phyloP scores from a whole-genome alignment of 2,113 vertebrate species.

The Actenoides lindsayi region DNA sequence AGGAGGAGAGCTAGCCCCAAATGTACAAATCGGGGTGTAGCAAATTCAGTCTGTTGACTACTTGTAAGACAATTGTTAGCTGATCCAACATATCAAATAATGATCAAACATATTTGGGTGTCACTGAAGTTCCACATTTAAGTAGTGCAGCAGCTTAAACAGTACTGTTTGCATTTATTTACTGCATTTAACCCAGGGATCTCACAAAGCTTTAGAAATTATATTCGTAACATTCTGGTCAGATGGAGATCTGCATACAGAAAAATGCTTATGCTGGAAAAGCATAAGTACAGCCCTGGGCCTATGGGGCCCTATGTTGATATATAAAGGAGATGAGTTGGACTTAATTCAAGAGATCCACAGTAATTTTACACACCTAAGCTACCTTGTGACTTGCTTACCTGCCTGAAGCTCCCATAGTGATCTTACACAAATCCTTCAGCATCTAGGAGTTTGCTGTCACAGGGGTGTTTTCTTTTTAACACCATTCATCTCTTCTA shows the following conservation, averaged over 20 bases:
- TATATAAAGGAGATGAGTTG: constrained; percentile 42
- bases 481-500: not conserved
- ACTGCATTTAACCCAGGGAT: not conserved
- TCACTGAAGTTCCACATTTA: not conserved
- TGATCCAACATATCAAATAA: not conserved
- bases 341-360: constrained; percentile 42
- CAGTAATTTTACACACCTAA: constrained; percentile 44
- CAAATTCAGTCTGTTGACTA: constrained; percentile 13
- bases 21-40: not conserved
- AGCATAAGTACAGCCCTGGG: constrained; percentile 31
- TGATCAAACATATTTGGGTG: not conserved
- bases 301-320: constrained; percentile 9
- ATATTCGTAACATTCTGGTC: not conserved
- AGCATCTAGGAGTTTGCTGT: not conserved
- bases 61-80: not conserved
- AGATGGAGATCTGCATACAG: not conserved
- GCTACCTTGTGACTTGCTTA: constrained; percentile 29
- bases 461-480: not conserved
- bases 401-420: constrained; percentile 35
- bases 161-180: not conserved
- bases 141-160: not conserved
- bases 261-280: constrained; percentile 1
- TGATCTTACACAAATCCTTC: not conserved
- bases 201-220: not conserved
- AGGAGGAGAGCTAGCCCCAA: not conserved